Percentiles rank a stretch among this genome's conserved stretches.
phyloP scores from a whole-genome alignment of 1,140 invertebrate species.

The Maniola jurtina region DNA sequence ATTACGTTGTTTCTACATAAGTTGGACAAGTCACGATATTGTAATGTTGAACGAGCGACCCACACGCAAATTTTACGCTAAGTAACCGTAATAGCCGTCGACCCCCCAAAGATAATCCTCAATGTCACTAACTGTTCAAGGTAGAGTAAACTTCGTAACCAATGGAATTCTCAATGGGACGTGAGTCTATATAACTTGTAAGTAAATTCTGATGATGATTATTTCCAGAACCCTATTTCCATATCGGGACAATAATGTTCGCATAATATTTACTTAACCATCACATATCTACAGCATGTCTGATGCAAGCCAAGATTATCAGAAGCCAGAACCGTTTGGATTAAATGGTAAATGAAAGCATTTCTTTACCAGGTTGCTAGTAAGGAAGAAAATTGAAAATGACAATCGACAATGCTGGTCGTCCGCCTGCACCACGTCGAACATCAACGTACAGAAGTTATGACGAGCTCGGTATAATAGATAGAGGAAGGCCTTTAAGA shows the following conservation, averaged over 20 bases:
- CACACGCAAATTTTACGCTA: conserved; percentile 60
- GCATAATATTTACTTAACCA: no score
- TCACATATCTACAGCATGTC: neutral
- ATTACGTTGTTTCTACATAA: conserved; percentile 48
- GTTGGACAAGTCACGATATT: conserved; percentile 59
- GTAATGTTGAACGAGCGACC: conserved; percentile 46
- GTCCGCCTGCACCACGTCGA: conserved; percentile 62
- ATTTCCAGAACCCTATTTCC: neutral
- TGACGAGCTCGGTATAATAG: conserved; percentile 67
- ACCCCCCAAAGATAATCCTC: conserved; percentile 30
- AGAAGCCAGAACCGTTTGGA: conserved; percentile 27
- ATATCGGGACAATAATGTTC: neutral
- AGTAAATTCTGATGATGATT: neutral
- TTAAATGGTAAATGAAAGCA: conserved; percentile 32
- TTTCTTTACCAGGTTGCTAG: conserved; percentile 63
- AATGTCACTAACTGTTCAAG: conserved; percentile 23
- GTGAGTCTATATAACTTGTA: neutral
- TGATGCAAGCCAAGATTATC: conserved; percentile 56
- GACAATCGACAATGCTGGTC: conserved; percentile 68
- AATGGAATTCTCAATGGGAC: conserved; percentile 14
- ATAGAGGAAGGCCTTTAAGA: conserved; percentile 54
- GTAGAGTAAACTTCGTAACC: conserved; percentile 11
- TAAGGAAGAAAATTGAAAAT: conserved; percentile 53
- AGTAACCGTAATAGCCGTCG: conserved; percentile 38
- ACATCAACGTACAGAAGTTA: conserved; percentile 79